A percentile compares a stretch with the other conserved stretches of the same genome.
These are phyloP conservation scores for Acronicta psi DNA, from an alignment of 2,888 invertebrate genomes.

Conservation along the genomic window DNA sequence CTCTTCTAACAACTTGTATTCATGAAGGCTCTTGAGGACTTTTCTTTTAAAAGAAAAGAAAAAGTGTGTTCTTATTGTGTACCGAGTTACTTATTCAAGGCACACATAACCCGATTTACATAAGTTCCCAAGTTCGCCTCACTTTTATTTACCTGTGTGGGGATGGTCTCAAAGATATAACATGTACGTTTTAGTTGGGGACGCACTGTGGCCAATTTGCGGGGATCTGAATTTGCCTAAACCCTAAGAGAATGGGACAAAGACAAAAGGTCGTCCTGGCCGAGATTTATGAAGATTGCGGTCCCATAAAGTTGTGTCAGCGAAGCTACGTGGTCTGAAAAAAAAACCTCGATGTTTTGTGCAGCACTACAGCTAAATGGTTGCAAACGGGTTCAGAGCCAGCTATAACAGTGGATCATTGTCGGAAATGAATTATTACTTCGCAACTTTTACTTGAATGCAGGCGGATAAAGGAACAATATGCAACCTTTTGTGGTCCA, in stretches of 20 bases:
- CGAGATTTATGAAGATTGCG: slow-evolving; percentile 85
- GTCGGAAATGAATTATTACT: slow-evolving; percentile 57
- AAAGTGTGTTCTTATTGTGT: slow-evolving; percentile 63
- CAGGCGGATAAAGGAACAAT: slow-evolving; percentile 45
- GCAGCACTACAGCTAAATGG: slow-evolving; percentile 44
- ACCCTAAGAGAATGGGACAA: slow-evolving; percentile 76
- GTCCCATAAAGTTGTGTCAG: slow-evolving; percentile 67
- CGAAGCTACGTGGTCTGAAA: slow-evolving; percentile 53
- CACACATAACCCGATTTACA: slow-evolving; percentile 76
- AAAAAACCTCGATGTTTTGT: slow-evolving; percentile 52
- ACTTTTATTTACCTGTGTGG: slow-evolving; percentile 73
- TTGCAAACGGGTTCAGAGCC: slow-evolving; percentile 48
- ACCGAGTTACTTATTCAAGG: slow-evolving; percentile 71
- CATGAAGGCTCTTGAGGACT: slow-evolving; percentile 63
- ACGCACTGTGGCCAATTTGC: slow-evolving; percentile 76
- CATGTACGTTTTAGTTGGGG: slow-evolving; percentile 61
- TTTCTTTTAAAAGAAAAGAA: slow-evolving; percentile 60
- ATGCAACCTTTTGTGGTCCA: slow-evolving; percentile 45
- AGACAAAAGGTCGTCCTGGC: slow-evolving; percentile 81
- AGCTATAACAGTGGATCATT: slow-evolving; percentile 57
- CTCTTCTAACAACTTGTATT: slow-evolving; percentile 54
- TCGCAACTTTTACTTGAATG: slow-evolving; percentile 52
- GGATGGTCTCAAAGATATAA: slow-evolving; percentile 68
- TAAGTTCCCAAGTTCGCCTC: slow-evolving; percentile 69
- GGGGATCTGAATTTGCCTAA: slow-evolving; percentile 82